Percentiles rank a stretch among this genome's conserved stretches.
Conservation (phyloP, 23 tunicate species). For the Trididemnum clinides region DNA sequence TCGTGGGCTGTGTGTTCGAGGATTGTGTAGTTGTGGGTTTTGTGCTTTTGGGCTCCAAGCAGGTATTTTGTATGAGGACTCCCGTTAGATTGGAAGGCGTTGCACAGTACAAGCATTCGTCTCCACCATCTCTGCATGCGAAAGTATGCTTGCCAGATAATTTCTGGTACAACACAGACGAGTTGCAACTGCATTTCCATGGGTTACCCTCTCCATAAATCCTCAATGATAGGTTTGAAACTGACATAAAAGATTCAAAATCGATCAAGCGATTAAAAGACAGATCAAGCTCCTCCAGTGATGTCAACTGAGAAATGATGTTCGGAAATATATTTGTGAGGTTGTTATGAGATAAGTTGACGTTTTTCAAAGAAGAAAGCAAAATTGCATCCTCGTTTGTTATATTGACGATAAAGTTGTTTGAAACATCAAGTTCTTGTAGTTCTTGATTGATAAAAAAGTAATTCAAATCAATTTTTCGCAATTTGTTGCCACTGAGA, state of each 20-base stretch:
- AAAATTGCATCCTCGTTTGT: neutral
- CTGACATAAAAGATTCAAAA: neutral
- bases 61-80: neutral
- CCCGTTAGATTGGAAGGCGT: neutral
- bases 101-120: neutral
- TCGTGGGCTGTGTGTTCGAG: too few relatives aligned
- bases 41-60: too few relatives aligned
- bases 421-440: neutral
- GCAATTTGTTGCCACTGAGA: too few relatives aligned
- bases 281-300: neutral
- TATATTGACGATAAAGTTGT: neutral
- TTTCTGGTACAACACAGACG: neutral
- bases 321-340: neutral
- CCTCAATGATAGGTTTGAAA: neutral
- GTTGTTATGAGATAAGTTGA: neutral
- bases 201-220: constrained; percentile 18
- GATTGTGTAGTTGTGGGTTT: too few relatives aligned
- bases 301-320: neutral
- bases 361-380: neutral
- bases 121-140: neutral
- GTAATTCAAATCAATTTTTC: too few relatives aligned
- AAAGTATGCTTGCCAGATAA: neutral
- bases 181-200: constrained; percentile 13
- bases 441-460: too few relatives aligned
- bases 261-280: neutral